A percentile compares a stretch with the other conserved stretches of the same genome.
phyloP scores from a whole-genome alignment of 2,113 vertebrate genomes.

The Oceanodroma tethys region DNA sequence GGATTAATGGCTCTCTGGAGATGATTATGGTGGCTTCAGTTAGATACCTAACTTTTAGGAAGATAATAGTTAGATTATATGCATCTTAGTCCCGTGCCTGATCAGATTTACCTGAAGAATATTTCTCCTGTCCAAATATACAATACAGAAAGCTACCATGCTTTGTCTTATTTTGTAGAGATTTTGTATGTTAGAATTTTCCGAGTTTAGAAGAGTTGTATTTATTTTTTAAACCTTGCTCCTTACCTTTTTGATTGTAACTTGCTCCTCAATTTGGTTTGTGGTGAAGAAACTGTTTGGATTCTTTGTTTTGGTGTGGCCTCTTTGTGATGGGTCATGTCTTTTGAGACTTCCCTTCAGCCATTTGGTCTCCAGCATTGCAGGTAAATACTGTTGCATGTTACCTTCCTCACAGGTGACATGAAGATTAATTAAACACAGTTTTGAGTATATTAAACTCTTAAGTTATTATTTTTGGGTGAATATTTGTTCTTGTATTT shows the following conservation, averaged over 20 bases:
- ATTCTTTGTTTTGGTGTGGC: background rate
- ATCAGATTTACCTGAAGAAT: background rate
- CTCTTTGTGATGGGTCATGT: background rate
- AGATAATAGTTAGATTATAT: background rate
- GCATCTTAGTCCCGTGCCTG: background rate
- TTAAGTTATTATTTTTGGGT: background rate
- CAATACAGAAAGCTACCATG: background rate
- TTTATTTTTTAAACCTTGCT: background rate
- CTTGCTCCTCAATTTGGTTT: background rate
- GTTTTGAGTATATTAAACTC: background rate
- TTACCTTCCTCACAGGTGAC: background rate
- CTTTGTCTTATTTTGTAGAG: background rate
- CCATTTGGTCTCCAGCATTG: background rate
- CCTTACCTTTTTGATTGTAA: background rate
- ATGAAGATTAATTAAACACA: background rate
- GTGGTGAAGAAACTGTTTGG: background rate
- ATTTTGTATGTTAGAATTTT: background rate
- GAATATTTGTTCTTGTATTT: slow-evolving; percentile 1
- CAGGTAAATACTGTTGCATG: background rate
- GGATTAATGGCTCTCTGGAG: slow-evolving; percentile 34
- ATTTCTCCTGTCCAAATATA: background rate
- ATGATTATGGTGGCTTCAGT: slow-evolving; percentile 14
- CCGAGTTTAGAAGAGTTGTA: background rate
- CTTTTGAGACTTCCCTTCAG: background rate
- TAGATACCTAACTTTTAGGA: background rate